phyloP scores from a whole-genome alignment of 2,113 vertebrate genomes.

The Chinchilla lanigera region DNA sequence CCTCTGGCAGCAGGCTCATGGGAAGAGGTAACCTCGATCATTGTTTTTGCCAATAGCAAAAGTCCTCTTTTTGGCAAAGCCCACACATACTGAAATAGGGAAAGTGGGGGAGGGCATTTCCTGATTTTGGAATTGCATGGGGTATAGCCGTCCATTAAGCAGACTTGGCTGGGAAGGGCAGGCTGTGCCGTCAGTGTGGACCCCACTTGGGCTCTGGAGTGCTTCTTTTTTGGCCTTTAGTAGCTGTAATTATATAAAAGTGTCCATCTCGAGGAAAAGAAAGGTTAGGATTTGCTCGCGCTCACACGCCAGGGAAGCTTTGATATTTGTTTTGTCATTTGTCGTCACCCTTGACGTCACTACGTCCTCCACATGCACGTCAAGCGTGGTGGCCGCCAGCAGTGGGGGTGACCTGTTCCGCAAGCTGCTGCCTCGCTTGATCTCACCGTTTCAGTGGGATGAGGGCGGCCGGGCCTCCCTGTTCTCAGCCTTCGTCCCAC shows the following conservation, averaged over 20 bases:
- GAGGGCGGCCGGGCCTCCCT: fast-evolving
- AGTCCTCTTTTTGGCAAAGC: not conserved
- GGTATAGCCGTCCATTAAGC: fast-evolving
- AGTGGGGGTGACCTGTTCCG: no score
- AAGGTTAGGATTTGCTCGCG: not conserved
- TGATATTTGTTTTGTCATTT: fast-evolving
- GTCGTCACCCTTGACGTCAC: not conserved
- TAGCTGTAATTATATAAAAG: not conserved
- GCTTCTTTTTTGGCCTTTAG: not conserved
- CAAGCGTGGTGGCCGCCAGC: not conserved
- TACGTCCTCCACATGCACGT: fast-evolving
- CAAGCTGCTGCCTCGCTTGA: fast-evolving
- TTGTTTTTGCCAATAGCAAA: not conserved
- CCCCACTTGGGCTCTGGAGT: not conserved
- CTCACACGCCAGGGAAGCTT: not conserved
- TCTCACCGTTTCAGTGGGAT: fast-evolving
- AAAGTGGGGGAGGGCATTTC: not conserved
- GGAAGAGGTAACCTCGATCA: not conserved
- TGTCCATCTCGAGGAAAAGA: not conserved
- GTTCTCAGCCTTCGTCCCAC: not conserved
- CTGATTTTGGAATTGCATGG: not conserved
- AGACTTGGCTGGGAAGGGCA: not conserved
- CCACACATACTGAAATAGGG: not conserved
- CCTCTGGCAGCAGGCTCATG: not conserved
- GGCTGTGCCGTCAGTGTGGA: fast-evolving